Evolutionary conservation across 2,113 vertebrate species (phyloP), one percentile per base, ranked within the genome.

Genomic region (Dasyprocta punctata): DNA sequence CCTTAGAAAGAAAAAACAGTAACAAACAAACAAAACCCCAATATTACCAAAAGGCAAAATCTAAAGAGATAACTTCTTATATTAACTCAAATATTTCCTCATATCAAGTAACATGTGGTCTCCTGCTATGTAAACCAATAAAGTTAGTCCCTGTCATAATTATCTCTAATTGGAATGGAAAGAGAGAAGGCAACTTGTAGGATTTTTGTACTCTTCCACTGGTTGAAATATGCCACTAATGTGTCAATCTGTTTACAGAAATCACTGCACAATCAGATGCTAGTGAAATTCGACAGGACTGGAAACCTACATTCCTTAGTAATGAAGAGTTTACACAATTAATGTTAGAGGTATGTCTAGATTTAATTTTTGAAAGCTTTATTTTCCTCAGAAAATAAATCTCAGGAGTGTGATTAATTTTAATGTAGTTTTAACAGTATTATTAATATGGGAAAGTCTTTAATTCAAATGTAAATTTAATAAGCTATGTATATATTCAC

Each of bases 251-350:
- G 65, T 92, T 97, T 91, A 92, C 97, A 99, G 99, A 99, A 99
- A 99, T 99, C 86, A 99, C 99, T 97, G 99, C 99, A 95, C 99
- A 99, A 97, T 99, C 99, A 44, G 99, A 99, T 97, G 99, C 99
- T 90, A 99, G 99, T 97, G 99, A 99, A 98, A 99, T 99, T 98
- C 99, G 99, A 98, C 99, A 99, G 98, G 99, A 99, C 99, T 99
- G 99, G 99, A 99, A 99, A 98, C 99, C 99, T 0, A 99, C 99
- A 98, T 99, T 99, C 98, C 99, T 99, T 98, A 99, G 99, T 98
- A 99, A 99, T 98, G 99, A 99, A 98, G 99, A 99, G 98, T 99
- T 99, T 98, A 99, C 99, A 89, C 99, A 99, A 98, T 99, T 99
- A 99, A 99, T 99, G 99, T 98, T 99, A 98, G 99, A 99, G 99